These are phyloP conservation scores for Notarius lentiginosus DNA, from an alignment of 2,113 vertebrate species.

Conservation along the genomic window DNA sequence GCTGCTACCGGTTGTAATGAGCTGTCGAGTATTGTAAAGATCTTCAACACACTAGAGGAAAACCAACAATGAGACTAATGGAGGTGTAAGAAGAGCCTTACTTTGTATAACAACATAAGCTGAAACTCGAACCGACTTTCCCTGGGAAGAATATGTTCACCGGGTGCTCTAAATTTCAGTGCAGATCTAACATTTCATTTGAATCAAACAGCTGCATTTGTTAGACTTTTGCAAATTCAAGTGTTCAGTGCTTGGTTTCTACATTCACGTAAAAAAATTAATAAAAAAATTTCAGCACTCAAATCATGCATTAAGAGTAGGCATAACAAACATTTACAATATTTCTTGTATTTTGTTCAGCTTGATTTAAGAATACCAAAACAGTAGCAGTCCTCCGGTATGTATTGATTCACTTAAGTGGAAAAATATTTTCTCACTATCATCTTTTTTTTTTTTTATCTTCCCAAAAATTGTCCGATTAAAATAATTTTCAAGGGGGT, in stretches of 20 bases:
- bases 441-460: constrained; percentile 5
- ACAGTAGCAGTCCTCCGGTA: neutral
- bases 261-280: neutral
- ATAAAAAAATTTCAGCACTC: constrained; percentile 5
- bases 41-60: neutral
- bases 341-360: neutral
- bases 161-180: neutral
- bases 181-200: neutral
- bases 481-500: neutral
- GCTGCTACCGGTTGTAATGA: neutral
- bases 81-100: neutral
- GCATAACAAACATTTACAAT: constrained; percentile 1
- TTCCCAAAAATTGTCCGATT: constrained; percentile 25
- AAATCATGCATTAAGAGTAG: constrained; percentile 2
- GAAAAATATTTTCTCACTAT: constrained; percentile 28
- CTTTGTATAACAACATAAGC: neutral
- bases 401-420: constrained; percentile 24
- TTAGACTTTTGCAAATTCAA: neutral
- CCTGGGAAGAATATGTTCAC: neutral
- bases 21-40: neutral
- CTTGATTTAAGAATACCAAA: constrained; percentile 6
- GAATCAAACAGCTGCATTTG: no score
- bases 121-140: neutral
- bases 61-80: constrained; percentile 2
- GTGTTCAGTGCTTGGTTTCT: neutral